Percentiles rank a stretch among this genome's conserved stretches.
phyloP scores from a whole-genome alignment of 2,113 vertebrate genomes.

The Sprattus sprattus region DNA sequence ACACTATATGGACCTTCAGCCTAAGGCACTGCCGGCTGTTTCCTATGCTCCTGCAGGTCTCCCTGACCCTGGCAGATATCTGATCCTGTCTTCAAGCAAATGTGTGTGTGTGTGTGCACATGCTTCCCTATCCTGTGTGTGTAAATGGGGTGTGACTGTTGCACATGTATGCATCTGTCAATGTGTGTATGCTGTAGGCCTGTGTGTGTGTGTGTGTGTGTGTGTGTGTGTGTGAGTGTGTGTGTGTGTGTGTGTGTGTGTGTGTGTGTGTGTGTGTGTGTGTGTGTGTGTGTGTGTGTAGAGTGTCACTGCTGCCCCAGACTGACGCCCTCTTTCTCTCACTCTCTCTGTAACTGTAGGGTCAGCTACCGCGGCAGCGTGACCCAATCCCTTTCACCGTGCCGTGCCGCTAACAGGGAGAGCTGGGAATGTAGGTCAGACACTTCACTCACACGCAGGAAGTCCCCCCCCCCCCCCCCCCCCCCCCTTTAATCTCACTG shows the following conservation, averaged over 20 bases:
- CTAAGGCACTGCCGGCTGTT: background rate
- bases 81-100: background rate
- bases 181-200: background rate
- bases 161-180: background rate
- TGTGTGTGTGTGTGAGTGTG: background rate
- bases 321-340: background rate
- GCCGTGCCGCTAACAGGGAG: background rate
- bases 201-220: background rate
- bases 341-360: background rate
- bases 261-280: too few relatives aligned
- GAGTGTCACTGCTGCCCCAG: background rate
- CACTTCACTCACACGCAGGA: constrained; percentile 4
- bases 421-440: constrained; percentile 52
- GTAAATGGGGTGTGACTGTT: background rate
- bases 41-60: background rate
- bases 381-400: constrained; percentile 30
- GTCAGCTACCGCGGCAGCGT: constrained; percentile 34
- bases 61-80: background rate
- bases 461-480: background rate
- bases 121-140: background rate
- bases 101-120: background rate
- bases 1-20: too few relatives aligned
- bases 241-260: background rate
- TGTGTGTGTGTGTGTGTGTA: background rate
- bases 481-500: too few relatives aligned